phyloP scores from a whole-genome alignment of 30 jellyfish, hydroid and myxozoan genomes.

The Nemopilema nomurai region DNA sequence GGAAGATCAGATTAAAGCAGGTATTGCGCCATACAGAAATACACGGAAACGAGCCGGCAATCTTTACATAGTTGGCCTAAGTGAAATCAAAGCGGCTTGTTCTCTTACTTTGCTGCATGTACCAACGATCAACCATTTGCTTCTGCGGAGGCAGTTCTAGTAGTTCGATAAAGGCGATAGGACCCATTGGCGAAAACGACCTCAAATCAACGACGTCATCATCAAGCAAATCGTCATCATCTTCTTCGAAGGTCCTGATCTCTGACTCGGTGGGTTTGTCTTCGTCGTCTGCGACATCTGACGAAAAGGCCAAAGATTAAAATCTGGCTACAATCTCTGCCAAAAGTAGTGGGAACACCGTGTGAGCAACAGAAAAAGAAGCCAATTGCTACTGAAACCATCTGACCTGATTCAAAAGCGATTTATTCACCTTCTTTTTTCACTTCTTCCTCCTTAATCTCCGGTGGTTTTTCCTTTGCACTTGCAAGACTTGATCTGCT shows the following conservation, averaged over 20 bases:
- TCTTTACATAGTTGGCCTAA: too few relatives aligned
- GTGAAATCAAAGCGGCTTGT: too few relatives aligned
- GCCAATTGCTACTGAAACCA: too few relatives aligned
- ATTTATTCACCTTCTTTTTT: constrained; percentile 18
- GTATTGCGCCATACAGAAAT: too few relatives aligned
- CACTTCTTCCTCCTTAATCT: constrained; percentile 30
- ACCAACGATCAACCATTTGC: constrained; percentile 74
- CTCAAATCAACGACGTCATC: constrained; percentile 92
- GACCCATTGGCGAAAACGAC: constrained; percentile 86
- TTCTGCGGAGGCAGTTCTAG: constrained; percentile 95
- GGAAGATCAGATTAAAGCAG: background rate
- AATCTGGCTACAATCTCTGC: too few relatives aligned
- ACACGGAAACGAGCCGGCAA: too few relatives aligned
- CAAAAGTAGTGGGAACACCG: too few relatives aligned
- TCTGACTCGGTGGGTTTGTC: constrained; percentile 40
- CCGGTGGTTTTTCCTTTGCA: constrained; percentile 31
- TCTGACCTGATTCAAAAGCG: background rate
- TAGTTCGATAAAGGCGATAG: constrained; percentile 76
- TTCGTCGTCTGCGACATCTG: constrained; percentile 25
- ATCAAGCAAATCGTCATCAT: constrained; percentile 72
- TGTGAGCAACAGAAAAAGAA: too few relatives aligned
- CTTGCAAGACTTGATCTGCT: constrained; percentile 39
- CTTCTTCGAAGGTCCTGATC: constrained; percentile 26
- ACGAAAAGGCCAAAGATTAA: background rate
- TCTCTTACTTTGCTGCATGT: constrained; percentile 88